A percentile compares a stretch with the other conserved stretches of the same genome.
These are phyloP conservation scores for Euleptes europaea DNA, from an alignment of 2,113 vertebrate species.

Conservation along the genomic window DNA sequence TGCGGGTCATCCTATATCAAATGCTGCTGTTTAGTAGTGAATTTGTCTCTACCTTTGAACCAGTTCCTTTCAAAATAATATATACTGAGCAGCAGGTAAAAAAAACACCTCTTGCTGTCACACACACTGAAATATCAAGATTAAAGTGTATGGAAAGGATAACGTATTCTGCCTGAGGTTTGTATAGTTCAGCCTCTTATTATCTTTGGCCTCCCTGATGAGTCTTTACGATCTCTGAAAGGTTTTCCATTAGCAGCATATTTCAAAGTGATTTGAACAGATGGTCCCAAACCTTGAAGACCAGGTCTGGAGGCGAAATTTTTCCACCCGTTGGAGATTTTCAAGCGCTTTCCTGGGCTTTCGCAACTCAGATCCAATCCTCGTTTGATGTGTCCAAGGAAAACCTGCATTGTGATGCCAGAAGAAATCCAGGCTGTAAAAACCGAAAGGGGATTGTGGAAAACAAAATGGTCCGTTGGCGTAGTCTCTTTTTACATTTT, in stretches of 20 bases:
- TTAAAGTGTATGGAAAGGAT: neutral
- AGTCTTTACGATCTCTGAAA: neutral
- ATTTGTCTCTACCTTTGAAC: neutral
- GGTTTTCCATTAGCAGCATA: conserved; percentile 7
- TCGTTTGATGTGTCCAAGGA: neutral
- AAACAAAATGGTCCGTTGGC: neutral
- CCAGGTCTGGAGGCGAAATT: neutral
- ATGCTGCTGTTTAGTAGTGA: too few species aligned
- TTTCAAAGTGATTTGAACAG: conserved; percentile 11
- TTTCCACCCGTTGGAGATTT: neutral
- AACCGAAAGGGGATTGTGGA: too few species aligned
- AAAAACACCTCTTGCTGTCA: neutral
- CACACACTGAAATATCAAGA: too few species aligned
- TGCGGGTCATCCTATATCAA: too few species aligned
- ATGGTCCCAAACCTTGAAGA: neutral
- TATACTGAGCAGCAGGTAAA: neutral
- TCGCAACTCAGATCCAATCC: neutral
- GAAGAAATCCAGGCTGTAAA: neutral
- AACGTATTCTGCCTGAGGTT: neutral
- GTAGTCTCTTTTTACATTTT: neutral
- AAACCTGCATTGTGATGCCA: neutral
- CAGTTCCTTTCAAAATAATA: neutral
- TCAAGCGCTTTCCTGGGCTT: neutral
- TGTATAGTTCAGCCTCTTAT: neutral
- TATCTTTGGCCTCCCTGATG: neutral